phyloP scores from a whole-genome alignment of 2,888 invertebrate genomes.

The Stramonita haemastoma region DNA sequence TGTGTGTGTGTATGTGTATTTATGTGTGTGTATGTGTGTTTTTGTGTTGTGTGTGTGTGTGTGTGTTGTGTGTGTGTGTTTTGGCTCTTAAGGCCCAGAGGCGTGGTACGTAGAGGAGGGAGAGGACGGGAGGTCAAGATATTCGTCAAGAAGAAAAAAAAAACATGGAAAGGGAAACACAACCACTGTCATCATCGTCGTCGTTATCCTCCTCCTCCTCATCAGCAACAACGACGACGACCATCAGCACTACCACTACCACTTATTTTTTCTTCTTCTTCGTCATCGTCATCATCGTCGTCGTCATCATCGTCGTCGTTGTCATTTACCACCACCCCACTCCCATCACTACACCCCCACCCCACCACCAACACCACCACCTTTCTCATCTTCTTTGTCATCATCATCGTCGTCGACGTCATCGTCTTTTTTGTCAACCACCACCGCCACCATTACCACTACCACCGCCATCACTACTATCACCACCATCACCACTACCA shows the following conservation, averaged over 20 bases:
- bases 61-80: background rate
- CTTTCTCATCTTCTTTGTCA: no score
- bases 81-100: background rate
- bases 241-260: background rate
- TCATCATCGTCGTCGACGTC: no score
- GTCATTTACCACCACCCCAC: no score
- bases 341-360: no score
- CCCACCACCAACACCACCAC: no score
- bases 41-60: background rate
- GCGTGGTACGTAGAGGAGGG: background rate
- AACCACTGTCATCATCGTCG: background rate
- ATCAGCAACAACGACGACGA: background rate
- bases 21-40: constrained; percentile 4
- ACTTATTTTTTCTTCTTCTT: no score
- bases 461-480: no score
- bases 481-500: no score
- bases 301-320: no score
- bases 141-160: background rate
- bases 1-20: constrained; percentile 4
- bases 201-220: background rate
- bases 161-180: background rate
- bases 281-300: no score
- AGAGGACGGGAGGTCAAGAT: background rate
- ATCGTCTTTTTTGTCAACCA: no score
- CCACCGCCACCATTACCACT: no score